Percentiles rank a stretch among this genome's conserved stretches.
Conservation (phyloP, 1,140 invertebrate genomes). For the Phortica variegata region DNA sequence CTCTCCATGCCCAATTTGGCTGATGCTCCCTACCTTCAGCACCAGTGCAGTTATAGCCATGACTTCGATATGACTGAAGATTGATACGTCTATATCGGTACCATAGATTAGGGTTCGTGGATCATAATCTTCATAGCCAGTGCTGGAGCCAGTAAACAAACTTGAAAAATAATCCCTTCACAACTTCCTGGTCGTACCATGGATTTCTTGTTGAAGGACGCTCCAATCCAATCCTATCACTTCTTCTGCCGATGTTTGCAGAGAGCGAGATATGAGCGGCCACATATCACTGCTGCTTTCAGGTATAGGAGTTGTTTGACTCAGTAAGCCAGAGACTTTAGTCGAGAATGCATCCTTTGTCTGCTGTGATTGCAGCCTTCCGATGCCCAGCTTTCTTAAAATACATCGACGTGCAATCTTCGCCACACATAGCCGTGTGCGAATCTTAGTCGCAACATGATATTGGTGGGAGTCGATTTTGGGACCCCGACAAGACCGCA, state of each 20-base stretch:
- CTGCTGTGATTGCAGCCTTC: no score
- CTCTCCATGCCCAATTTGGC: no score
- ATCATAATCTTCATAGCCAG: not conserved
- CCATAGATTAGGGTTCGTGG: not conserved
- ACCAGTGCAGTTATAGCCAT: conserved; percentile 32
- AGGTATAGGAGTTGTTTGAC: no score
- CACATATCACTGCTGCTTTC: no score
- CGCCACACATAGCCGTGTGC: no score
- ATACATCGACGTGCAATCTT: not conserved
- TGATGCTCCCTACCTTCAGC: conserved; percentile 22
- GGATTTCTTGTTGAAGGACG: not conserved
- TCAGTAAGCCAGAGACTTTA: no score
- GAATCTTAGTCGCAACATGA: not conserved
- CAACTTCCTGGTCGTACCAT: not conserved
- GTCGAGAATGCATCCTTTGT: no score
- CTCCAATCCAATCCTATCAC: no score
- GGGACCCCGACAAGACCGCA: not conserved
- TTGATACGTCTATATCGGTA: not conserved
- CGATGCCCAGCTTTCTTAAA: no score
- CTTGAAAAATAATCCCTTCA: not conserved
- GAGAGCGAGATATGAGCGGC: no score
- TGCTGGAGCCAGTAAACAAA: not conserved
- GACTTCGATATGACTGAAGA: conserved; percentile 12
- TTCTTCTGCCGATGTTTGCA: no score
- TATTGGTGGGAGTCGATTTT: conserved; percentile 1